phyloP scores from a whole-genome alignment of 2,113 vertebrate species.

The Turnix velox region DNA sequence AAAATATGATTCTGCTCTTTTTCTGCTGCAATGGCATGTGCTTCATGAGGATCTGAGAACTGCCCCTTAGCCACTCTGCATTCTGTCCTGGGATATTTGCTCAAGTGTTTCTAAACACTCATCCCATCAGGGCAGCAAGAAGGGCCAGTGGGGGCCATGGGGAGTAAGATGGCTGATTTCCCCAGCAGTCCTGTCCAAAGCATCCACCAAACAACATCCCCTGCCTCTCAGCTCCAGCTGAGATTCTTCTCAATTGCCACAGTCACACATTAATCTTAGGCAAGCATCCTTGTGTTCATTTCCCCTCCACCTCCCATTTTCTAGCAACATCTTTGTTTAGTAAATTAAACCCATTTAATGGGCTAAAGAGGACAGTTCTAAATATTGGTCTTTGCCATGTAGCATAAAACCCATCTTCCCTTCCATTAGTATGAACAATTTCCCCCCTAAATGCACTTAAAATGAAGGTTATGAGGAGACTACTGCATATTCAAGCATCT shows the following conservation, averaged over 20 bases:
- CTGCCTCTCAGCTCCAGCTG: background rate
- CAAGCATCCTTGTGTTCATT: constrained; percentile 45
- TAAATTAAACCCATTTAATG: constrained; percentile 64
- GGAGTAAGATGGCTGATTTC: background rate
- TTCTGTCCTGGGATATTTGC: background rate
- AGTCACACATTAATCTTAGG: constrained; percentile 7
- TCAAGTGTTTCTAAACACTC: background rate
- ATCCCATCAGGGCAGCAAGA: background rate
- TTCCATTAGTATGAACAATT: constrained; percentile 67
- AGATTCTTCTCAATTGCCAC: background rate
- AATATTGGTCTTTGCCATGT: constrained; percentile 48
- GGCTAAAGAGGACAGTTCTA: constrained; percentile 48
- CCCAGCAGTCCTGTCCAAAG: background rate
- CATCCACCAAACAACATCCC: background rate
- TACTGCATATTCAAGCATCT: constrained; percentile 54
- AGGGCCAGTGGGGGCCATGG: background rate
- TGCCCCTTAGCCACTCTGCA: background rate
- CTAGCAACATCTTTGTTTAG: constrained; percentile 51
- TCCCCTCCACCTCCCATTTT: constrained; percentile 51
- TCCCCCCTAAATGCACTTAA: constrained; percentile 69
- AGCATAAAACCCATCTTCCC: constrained; percentile 63
- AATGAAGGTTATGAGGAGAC: constrained; percentile 60
- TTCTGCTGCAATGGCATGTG: background rate
- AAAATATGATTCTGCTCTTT: background rate
- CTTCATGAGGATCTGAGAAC: background rate